Conservation (phyloP, 2,113 vertebrate genomes). For the Elephantulus edwardii region DNA sequence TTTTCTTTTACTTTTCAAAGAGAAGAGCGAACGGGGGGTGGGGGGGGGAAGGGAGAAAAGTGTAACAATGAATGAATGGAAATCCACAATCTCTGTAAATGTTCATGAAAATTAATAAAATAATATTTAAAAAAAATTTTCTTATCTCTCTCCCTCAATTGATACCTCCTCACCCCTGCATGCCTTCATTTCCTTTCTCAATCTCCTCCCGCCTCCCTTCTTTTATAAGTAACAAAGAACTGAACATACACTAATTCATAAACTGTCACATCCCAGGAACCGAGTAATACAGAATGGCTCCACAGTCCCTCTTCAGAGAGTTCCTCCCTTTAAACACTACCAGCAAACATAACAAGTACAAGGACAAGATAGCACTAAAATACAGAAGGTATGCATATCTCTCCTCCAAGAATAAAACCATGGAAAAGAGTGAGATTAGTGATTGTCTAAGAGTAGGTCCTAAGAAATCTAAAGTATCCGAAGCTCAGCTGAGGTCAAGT, state of each 20-base stretch:
- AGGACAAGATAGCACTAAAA: neutral
- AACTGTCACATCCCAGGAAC: neutral
- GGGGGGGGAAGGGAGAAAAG: too few species aligned
- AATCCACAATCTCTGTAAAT: too few species aligned
- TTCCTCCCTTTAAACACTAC: neutral
- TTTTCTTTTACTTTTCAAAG: too few species aligned
- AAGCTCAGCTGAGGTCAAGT: neutral
- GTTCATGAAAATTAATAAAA: too few species aligned
- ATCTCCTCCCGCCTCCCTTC: neutral
- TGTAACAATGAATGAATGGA: too few species aligned
- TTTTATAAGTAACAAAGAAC: neutral
- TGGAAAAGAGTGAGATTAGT: neutral
- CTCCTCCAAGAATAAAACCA: neutral
- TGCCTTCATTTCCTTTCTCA: neutral
- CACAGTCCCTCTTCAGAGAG: too few species aligned
- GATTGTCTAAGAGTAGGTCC: neutral
- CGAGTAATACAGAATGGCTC: too few species aligned
- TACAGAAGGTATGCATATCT: neutral
- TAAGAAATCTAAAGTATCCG: neutral
- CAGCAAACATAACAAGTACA: neutral
- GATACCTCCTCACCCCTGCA: neutral
- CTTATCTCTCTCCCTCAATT: neutral
- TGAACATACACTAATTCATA: neutral
- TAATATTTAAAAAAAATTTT: too few species aligned
- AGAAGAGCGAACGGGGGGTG: too few species aligned